phyloP scores from a whole-genome alignment of 2,797 vertebrate genomes.

The Danio tinwini region DNA sequence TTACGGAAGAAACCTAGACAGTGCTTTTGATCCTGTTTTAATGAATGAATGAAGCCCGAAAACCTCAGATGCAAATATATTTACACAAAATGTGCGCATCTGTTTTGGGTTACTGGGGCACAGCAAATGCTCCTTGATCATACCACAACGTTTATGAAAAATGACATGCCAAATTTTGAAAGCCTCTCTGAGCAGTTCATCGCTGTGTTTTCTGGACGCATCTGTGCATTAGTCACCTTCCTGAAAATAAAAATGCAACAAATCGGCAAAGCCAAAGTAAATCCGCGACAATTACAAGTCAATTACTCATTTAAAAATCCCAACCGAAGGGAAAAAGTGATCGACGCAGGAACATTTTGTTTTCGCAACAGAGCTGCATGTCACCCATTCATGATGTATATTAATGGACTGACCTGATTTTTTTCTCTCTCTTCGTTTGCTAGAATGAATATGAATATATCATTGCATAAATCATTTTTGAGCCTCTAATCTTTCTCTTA shows the following conservation, averaged over 20 bases:
- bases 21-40: background rate
- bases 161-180: background rate
- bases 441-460: background rate
- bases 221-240: slow-evolving; percentile 10
- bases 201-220: slow-evolving; percentile 10
- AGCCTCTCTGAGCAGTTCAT: slow-evolving; percentile 1
- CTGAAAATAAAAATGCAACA: slow-evolving; percentile 23
- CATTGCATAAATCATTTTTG: background rate
- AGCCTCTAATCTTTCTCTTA: background rate
- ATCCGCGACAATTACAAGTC: background rate
- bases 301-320: slow-evolving; percentile 1
- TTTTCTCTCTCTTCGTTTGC: background rate
- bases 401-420: background rate
- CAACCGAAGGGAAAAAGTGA: background rate
- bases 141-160: background rate
- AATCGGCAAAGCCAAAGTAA: slow-evolving; percentile 12
- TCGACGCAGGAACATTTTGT: background rate
- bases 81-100: background rate
- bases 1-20: background rate
- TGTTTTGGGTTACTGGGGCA: background rate
- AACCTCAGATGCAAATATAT: background rate
- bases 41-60: background rate
- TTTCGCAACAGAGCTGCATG: background rate
- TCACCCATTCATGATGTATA: background rate
- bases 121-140: background rate